Percentiles rank a stretch among this genome's conserved stretches.
Evolutionary conservation across 2,888 invertebrate genomes (phyloP).

Genomic region (Endomychus coccineus): DNA sequence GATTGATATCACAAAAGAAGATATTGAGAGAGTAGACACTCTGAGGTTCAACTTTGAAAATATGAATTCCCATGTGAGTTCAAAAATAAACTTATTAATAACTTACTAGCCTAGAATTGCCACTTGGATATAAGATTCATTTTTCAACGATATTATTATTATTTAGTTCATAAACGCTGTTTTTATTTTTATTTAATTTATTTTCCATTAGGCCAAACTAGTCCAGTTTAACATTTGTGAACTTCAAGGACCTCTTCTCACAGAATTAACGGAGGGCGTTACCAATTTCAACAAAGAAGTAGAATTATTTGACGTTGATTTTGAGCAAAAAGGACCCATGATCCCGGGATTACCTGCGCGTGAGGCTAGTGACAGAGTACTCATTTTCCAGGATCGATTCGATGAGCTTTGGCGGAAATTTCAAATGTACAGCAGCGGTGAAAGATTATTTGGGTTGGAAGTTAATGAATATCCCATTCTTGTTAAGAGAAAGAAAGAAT

Average conservation of each 20-base stretch:
- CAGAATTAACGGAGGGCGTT: slow-evolving; percentile 67
- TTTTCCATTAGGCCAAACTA: slow-evolving; percentile 49
- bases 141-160: not conserved
- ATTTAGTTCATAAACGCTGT: not conserved
- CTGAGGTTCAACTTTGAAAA: slow-evolving; percentile 69
- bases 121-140: not conserved
- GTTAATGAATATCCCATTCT: slow-evolving; percentile 77
- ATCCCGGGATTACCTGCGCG: slow-evolving; percentile 72
- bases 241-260: slow-evolving; percentile 67
- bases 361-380: slow-evolving; percentile 77
- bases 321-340: slow-evolving; percentile 74
- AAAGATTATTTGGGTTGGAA: slow-evolving; percentile 76
- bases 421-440: slow-evolving; percentile 77
- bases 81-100: too few relatives aligned
- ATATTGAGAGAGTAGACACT: slow-evolving; percentile 70
- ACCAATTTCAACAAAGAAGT: slow-evolving; percentile 58
- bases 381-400: slow-evolving; percentile 70
- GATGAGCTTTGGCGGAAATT: slow-evolving; percentile 76
- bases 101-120: not conserved
- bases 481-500: slow-evolving; percentile 71
- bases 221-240: slow-evolving; percentile 63
- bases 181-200: not conserved
- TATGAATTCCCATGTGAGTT: slow-evolving; percentile 62
- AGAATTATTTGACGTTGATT: slow-evolving; percentile 61
- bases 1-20: slow-evolving; percentile 66